phyloP scores from a whole-genome alignment of 1,140 invertebrate genomes.

The Drosophila lowei region DNA sequence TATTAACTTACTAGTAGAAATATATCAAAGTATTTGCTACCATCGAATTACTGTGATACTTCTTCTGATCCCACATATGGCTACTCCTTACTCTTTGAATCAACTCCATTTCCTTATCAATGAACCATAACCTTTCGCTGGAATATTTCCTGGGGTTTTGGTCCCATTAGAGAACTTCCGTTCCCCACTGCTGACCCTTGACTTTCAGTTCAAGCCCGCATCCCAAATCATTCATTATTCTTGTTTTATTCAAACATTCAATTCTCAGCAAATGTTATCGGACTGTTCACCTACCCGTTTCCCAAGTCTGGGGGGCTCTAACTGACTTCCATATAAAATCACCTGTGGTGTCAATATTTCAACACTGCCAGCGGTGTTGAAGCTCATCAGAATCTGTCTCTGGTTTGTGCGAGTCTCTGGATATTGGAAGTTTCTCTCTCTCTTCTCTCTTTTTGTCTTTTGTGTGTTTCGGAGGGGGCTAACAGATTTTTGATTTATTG shows the following conservation, averaged over 20 bases:
- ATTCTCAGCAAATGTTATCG: constrained; percentile 2
- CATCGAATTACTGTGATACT: too few species aligned
- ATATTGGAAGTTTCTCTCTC: constrained; percentile 28
- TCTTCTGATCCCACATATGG: too few species aligned
- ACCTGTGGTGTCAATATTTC: constrained; percentile 82
- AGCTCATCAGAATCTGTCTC: constrained; percentile 58
- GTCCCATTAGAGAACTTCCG: constrained; percentile 40
- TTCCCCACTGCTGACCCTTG: constrained; percentile 30
- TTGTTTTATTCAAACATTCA: constrained; percentile 12
- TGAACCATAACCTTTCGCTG: not conserved
- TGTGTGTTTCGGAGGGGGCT: constrained; percentile 6
- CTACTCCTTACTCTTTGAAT: too few species aligned
- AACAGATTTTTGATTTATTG: constrained; percentile 74
- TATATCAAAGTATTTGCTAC: too few species aligned
- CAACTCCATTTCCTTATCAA: too few species aligned
- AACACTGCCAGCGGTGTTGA: constrained; percentile 80
- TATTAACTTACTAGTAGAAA: not conserved
- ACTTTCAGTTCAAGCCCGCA: constrained; percentile 47
- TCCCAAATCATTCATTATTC: constrained; percentile 31
- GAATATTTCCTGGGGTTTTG: not conserved
- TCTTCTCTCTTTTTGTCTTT: not conserved
- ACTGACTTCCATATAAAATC: constrained; percentile 73
- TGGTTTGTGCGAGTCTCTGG: constrained; percentile 19
- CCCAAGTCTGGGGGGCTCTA: constrained; percentile 4
- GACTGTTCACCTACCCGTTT: constrained; percentile 18